A percentile compares a stretch with the other conserved stretches of the same genome.
These are phyloP conservation scores for Pocillopora damicornis DNA, from an alignment of 64 coral and sea anemone genomes.

Conservation along the genomic window DNA sequence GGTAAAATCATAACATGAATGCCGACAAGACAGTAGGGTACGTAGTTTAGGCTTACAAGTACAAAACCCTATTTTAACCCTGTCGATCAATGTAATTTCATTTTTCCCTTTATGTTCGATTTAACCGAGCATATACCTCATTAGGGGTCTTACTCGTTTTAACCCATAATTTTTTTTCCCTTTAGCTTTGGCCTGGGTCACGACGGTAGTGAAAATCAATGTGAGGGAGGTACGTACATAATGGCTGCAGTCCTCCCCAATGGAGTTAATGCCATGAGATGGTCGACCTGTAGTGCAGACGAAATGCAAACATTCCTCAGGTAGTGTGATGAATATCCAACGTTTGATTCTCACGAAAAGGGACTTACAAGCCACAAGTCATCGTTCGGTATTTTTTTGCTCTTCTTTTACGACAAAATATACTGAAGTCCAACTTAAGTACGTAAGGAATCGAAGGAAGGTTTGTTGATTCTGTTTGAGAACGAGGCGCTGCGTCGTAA, in stretches of 20 bases:
- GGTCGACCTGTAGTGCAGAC: constrained; percentile 5
- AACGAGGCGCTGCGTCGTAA: too few relatives aligned
- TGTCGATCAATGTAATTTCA: too few relatives aligned
- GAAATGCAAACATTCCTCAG: constrained; percentile 13
- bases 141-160: not conserved
- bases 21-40: too few relatives aligned
- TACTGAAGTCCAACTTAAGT: too few relatives aligned
- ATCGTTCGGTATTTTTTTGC: too few relatives aligned
- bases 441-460: too few relatives aligned
- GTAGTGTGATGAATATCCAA: not conserved
- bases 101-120: not conserved
- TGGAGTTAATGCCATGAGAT: constrained; percentile 20
- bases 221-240: not conserved
- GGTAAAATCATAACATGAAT: too few relatives aligned
- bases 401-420: too few relatives aligned
- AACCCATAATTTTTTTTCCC: not conserved
- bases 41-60: too few relatives aligned
- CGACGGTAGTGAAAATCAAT: not conserved
- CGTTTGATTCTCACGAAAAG: not conserved
- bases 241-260: not conserved
- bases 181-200: constrained; percentile 6
- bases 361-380: too few relatives aligned
- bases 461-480: too few relatives aligned
- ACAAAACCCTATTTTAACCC: too few relatives aligned
- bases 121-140: not conserved